Percentiles rank a stretch among this genome's conserved stretches.
Conservation (phyloP, 2,888 invertebrate genomes). For the Sarcophaga rosellei region DNA sequence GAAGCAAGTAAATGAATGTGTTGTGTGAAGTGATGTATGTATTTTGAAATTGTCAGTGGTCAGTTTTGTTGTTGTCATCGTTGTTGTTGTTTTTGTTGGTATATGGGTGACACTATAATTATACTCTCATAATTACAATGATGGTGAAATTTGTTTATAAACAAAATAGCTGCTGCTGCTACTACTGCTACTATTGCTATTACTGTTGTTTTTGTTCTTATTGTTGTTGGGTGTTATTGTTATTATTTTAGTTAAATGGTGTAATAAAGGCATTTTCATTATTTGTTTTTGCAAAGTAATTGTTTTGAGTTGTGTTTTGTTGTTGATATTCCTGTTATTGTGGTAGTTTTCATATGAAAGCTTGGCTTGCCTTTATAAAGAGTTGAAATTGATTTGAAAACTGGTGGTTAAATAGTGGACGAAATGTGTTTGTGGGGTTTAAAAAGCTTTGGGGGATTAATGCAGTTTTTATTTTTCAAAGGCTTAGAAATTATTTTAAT, state of each 20-base stretch:
- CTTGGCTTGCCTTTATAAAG: background rate
- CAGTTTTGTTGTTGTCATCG: conserved; percentile 35
- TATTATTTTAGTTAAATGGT: background rate
- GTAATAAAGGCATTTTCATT: background rate
- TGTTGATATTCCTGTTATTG: conserved; percentile 14
- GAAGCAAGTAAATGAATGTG: too few species aligned
- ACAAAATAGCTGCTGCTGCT: background rate
- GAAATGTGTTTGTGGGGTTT: too few species aligned
- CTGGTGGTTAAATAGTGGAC: too few species aligned
- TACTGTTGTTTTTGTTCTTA: background rate
- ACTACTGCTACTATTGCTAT: background rate
- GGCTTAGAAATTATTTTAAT: too few species aligned
- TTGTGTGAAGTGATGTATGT: too few species aligned
- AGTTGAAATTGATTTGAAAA: background rate
- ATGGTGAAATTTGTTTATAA: conserved; percentile 27
- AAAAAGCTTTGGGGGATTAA: too few species aligned
- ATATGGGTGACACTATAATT: conserved; percentile 5
- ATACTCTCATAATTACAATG: background rate
- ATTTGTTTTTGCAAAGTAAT: background rate
- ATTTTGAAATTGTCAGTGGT: conserved; percentile 28
- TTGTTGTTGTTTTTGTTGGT: conserved; percentile 21
- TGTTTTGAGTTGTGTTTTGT: conserved; percentile 10
- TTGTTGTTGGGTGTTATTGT: background rate
- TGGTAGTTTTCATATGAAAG: conserved; percentile 5
- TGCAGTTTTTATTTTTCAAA: too few species aligned